These are phyloP conservation scores for Lampropteryx suffumata DNA, from an alignment of 2,888 invertebrate genomes.

Conservation along the genomic window DNA sequence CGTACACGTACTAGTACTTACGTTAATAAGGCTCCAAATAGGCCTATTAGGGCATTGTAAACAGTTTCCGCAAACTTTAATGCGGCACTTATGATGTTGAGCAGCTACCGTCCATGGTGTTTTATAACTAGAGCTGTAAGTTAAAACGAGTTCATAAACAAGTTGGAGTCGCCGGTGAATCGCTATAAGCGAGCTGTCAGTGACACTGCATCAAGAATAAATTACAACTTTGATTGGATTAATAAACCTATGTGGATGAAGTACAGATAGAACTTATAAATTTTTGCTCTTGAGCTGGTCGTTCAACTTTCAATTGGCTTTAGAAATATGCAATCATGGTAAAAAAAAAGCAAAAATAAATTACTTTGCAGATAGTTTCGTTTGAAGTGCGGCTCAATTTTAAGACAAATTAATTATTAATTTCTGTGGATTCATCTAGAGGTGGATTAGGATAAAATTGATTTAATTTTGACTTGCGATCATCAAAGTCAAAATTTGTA, in stretches of 20 bases:
- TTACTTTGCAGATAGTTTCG: no score
- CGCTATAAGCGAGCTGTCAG: constrained; percentile 35
- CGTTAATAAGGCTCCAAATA: not conserved
- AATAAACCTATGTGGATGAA: constrained; percentile 18
- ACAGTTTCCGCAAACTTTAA: constrained; percentile 7
- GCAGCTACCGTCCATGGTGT: constrained; percentile 2
- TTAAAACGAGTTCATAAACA: constrained; percentile 33
- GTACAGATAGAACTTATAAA: constrained; percentile 1
- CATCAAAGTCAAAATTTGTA: no score
- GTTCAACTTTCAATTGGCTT: no score
- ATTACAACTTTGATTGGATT: constrained; percentile 40
- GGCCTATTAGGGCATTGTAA: not conserved
- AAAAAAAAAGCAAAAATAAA: no score
- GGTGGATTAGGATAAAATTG: no score
- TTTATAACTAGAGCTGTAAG: constrained; percentile 28
- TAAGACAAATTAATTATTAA: no score
- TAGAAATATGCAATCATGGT: no score
- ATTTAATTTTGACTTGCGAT: no score
- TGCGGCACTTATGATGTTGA: constrained; percentile 12
- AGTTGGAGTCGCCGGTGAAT: constrained; percentile 29
- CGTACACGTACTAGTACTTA: not conserved
- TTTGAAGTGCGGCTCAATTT: no score
- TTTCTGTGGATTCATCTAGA: no score
- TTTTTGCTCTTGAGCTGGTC: constrained; percentile 1
- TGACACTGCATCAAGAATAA: constrained; percentile 38